Percentiles rank a stretch among this genome's conserved stretches.
Evolutionary conservation across 2,797 vertebrate genomes (phyloP).

Genomic region (Cossypha polioptera): DNA sequence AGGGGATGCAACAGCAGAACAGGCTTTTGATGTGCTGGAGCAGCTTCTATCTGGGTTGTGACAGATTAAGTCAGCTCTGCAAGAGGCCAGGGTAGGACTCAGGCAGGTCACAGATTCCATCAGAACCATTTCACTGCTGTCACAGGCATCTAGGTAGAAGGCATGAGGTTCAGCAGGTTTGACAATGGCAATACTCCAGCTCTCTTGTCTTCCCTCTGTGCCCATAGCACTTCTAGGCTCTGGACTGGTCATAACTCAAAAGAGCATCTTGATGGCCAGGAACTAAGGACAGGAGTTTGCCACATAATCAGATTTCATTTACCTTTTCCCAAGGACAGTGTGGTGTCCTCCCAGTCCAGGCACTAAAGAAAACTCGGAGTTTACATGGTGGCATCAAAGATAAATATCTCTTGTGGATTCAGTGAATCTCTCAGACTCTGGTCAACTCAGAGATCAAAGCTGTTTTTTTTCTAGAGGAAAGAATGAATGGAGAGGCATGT

Average conservation of each 20-base stretch:
- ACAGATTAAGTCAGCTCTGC: neutral
- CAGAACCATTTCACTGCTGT: neutral
- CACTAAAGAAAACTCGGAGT: neutral
- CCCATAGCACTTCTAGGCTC: neutral
- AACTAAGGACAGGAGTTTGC: neutral
- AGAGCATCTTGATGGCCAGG: neutral
- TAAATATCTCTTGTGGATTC: neutral
- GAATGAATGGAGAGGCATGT: neutral
- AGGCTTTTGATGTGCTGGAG: neutral
- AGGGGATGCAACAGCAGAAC: neutral
- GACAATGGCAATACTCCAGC: neutral
- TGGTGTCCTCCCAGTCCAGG: neutral
- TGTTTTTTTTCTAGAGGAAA: neutral
- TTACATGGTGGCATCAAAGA: neutral
- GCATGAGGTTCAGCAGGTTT: neutral
- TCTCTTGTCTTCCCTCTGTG: neutral
- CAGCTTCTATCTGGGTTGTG: neutral
- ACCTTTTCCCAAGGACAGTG: neutral
- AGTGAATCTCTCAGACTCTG: neutral
- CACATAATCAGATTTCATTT: neutral
- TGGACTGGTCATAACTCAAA: rapidly evolving
- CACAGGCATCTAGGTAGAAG: neutral
- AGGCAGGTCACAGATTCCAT: neutral
- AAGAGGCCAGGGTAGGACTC: neutral
- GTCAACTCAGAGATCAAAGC: neutral